Percentiles rank a stretch among this genome's conserved stretches.
These are phyloP conservation scores for Linurgus olivaceus DNA, from an alignment of 2,797 vertebrate species.

Conservation along the genomic window DNA sequence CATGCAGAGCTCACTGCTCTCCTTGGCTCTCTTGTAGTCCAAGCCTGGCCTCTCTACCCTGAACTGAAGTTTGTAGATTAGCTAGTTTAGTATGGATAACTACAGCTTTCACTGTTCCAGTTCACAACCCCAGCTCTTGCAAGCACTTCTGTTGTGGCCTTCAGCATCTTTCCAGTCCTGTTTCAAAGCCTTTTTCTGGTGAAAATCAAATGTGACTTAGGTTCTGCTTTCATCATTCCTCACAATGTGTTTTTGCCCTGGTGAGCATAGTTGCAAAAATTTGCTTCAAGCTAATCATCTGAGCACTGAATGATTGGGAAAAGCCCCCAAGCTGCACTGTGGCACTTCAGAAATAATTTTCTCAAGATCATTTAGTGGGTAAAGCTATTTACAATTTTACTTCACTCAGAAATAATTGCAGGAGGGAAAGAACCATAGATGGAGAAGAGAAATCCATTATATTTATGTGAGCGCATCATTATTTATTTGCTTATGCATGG, in stretches of 20 bases:
- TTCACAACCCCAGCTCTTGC: neutral
- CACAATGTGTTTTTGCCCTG: slow-evolving; percentile 27
- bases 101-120: neutral
- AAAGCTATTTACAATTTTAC: slow-evolving; percentile 62
- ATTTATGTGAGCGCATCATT: slow-evolving; percentile 24
- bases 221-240: neutral
- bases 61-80: neutral
- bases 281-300: slow-evolving; percentile 28
- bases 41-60: neutral
- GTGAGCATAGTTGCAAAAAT: slow-evolving; percentile 39
- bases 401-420: slow-evolving; percentile 61
- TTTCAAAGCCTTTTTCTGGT: neutral
- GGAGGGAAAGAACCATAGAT: neutral
- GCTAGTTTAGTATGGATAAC: neutral
- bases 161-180: slow-evolving; percentile 18
- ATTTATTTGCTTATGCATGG: slow-evolving; percentile 46
- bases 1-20: neutral
- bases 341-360: slow-evolving; percentile 40
- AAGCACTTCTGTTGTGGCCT: slow-evolving; percentile 1
- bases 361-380: slow-evolving; percentile 41
- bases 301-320: slow-evolving; percentile 10
- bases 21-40: neutral
- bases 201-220: slow-evolving; percentile 8
- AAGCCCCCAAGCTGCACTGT: slow-evolving; percentile 7
- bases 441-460: slow-evolving; percentile 40